Percentiles rank a stretch among this genome's conserved stretches.
These are phyloP conservation scores for Panorpa germanica DNA, from an alignment of 2,888 invertebrate species.

Conservation along the genomic window DNA sequence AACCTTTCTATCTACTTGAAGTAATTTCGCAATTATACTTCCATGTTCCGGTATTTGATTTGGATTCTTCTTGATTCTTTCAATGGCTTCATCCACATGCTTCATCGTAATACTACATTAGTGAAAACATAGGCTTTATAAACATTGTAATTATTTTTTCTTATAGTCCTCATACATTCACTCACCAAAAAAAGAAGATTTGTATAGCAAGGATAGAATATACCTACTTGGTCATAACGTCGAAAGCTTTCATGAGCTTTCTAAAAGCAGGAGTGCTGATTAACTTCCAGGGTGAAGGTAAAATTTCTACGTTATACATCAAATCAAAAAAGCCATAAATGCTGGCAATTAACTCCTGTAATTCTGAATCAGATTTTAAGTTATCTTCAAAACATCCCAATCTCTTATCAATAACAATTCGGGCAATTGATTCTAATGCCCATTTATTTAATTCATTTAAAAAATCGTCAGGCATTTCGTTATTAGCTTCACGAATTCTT, in stretches of 20 bases:
- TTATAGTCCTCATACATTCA: too few relatives aligned
- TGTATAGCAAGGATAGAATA: too few relatives aligned
- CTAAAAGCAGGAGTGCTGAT: conserved; percentile 19
- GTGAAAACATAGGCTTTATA: too few relatives aligned
- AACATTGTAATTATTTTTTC: too few relatives aligned
- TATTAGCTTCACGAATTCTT: conserved; percentile 26
- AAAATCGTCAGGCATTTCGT: conserved; percentile 34
- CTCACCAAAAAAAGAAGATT: conserved; percentile 2
- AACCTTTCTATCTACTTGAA: too few relatives aligned
- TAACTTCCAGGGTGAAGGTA: conserved; percentile 19
- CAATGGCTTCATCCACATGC: conserved; percentile 22
- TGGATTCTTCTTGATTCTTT: conserved; percentile 15
- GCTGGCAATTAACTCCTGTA: too few relatives aligned
- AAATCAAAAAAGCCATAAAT: conserved; percentile 9
- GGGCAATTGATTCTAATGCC: conserved; percentile 38
- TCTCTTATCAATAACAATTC: conserved; percentile 29
- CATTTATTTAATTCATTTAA: conserved; percentile 38
- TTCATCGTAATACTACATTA: conserved; percentile 17
- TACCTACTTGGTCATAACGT: conserved; percentile 22
- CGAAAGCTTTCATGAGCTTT: conserved; percentile 20
- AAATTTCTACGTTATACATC: conserved; percentile 17
- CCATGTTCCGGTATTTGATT: too few relatives aligned
- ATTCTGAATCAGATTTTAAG: conserved; percentile 23
- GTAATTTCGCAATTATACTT: too few relatives aligned
- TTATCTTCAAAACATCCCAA: conserved; percentile 28